Conservation (phyloP, 2,797 vertebrate species). For the Sarcophilus harrisii region DNA sequence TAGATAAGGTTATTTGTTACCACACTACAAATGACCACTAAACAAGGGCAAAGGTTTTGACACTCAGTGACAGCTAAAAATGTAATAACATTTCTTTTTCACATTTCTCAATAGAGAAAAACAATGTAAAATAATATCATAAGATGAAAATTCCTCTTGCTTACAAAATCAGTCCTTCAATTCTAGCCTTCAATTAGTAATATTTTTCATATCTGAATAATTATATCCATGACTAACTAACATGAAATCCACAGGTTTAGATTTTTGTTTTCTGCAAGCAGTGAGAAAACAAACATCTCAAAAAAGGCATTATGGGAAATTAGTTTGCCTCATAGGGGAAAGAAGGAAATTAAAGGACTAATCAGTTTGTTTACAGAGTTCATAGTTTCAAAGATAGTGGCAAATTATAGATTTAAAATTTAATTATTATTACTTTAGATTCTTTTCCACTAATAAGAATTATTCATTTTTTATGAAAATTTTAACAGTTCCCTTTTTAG, state of each 20-base stretch:
- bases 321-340: too few relatives aligned
- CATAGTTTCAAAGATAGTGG: too few relatives aligned
- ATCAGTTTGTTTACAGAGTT: too few relatives aligned
- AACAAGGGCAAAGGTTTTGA: slow-evolving; percentile 63
- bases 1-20: slow-evolving; percentile 51
- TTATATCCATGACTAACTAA: background rate
- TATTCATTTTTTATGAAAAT: too few relatives aligned
- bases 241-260: background rate
- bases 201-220: background rate
- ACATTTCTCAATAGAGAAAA: background rate
- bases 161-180: background rate
- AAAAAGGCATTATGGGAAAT: too few relatives aligned
- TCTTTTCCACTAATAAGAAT: too few relatives aligned
- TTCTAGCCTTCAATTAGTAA: background rate
- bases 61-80: background rate
- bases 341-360: too few relatives aligned
- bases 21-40: slow-evolving; percentile 29
- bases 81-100: background rate
- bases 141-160: background rate
- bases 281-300: too few relatives aligned
- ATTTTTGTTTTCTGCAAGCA: background rate
- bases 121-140: background rate
- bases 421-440: too few relatives aligned
- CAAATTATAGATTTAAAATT: too few relatives aligned
- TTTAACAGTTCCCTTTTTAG: too few relatives aligned